These are phyloP conservation scores for Drosophila setifemur DNA, from an alignment of 1,140 invertebrate species.

Conservation along the genomic window DNA sequence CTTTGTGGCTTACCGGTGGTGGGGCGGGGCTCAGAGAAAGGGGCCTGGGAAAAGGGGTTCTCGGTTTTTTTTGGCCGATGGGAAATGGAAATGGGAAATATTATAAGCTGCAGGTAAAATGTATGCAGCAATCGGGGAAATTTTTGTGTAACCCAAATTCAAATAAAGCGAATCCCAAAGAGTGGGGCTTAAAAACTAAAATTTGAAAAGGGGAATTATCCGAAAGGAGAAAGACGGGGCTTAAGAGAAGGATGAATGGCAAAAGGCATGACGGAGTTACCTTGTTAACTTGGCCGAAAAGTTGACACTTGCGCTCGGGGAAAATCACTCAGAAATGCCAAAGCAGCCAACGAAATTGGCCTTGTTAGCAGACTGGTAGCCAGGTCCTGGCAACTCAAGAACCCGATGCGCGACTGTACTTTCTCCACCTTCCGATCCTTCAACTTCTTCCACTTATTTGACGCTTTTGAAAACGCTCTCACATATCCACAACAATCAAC, in stretches of 20 bases:
- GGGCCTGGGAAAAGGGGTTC: constrained; percentile 21
- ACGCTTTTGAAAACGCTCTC: constrained; percentile 58
- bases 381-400: constrained; percentile 4
- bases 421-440: constrained; percentile 11
- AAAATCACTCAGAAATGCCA: constrained; percentile 33
- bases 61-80: background rate
- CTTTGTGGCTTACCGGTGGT: constrained; percentile 56
- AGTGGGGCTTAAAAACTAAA: constrained; percentile 32
- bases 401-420: constrained; percentile 23
- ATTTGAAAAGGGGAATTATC: constrained; percentile 5
- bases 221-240: background rate
- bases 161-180: constrained; percentile 18
- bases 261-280: background rate
- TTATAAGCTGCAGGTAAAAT: constrained; percentile 42
- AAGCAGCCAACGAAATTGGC: constrained; percentile 27
- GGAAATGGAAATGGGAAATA: constrained; percentile 34
- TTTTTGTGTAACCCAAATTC: constrained; percentile 28
- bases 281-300: constrained; percentile 35
- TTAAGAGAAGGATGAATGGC: background rate
- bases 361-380: constrained; percentile 32
- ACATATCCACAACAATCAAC: constrained; percentile 53
- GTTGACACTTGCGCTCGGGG: constrained; percentile 29
- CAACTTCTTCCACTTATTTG: constrained; percentile 33
- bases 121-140: constrained; percentile 17
- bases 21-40: background rate